Base-by-base conservation (phyloP, 2,797 vertebrate species). In the Sphenodon punctatus region DNA sequence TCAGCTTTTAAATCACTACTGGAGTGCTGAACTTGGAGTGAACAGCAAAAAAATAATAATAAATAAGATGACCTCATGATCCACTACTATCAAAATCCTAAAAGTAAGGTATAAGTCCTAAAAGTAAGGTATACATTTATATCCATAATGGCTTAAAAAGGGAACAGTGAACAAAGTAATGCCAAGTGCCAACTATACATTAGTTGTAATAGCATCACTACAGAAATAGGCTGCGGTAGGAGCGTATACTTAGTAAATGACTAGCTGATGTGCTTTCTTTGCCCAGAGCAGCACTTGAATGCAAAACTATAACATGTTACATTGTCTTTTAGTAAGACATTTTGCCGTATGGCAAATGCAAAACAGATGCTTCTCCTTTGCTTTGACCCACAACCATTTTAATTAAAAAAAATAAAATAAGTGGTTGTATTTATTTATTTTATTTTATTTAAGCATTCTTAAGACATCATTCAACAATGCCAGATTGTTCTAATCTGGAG, bases 401-500 rank as follows among this genome's bases (percentile, higher is more conserved):
- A n/a, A n/a, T n/a, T n/a, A n/a, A n/a, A 11, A 8, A 17, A 10
- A 72, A 4, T 34, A 38, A 46, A 78, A 30, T 17, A 23, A n/a
- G n/a, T n/a, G n/a, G 34, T 45, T 60, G 15, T 36, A 36, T 80
- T 30, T 59, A 36, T 63, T 43, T 74, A 15, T 66, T 55, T 75
- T n/a, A 65, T 75, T 66, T 78, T 56, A 19, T 39, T 56, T 59
- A 41, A 4, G 70, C 32, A 46, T 70, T 75, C 91, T 80, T 80
- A 91, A 88, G 41, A 61, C 36, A 82, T 82, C 27, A 75, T 88
- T 82, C 85, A 75, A 67, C 80, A 43, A 84, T 60, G 72, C 66
- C 79, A 92, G 77, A 88, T 84, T 92, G 67, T 87, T 90, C 32
- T 67, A 71, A 49, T 90, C 61, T 78, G 67, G 81, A 89, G 23